Base-by-base conservation (phyloP, 2,888 invertebrate genomes). In the Clanis bilineata region DNA sequence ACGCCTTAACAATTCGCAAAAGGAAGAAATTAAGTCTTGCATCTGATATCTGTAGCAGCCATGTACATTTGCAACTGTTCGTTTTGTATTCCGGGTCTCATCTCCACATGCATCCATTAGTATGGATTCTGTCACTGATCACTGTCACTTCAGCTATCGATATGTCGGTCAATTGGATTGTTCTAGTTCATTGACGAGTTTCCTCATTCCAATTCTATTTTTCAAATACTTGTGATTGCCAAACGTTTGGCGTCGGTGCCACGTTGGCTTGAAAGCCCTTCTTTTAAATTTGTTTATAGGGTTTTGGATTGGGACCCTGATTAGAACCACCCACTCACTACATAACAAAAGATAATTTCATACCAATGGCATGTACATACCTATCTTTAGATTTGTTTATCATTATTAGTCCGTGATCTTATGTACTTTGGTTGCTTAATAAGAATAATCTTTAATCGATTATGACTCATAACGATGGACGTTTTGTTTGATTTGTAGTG, bases 201-300 rank as follows among this genome's bases (percentile, higher is more conserved):
- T 73, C 62, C 66, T 64, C 64, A 66, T 71, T 62, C 62, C 57
- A 66, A 63, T 63, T 62, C 64, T 56, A 12, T 57, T 58, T 60
- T 62, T 69, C 55, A 65, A 63, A 68, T 65, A 65, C 56, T 63
- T 41, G 60, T 60, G 64, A 63, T 58, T 69, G 70, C 72, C 72
- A 73, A 72, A 65, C 63, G 55, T 67, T 65, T 65, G 64, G 58
- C 60, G 21, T 57, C 45, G 51, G 57, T 9, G 61, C 64, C 44
- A 61, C 45, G 41, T 36, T 69, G 60, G 57, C 61, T 55, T 12
- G 38, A 18, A 38, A 21, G 22, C 21, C 12, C 36, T 12, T 55
- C 22, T 22, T 5, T 21, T 54, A 6, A 28, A 36, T 21, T 22
- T 56, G 55, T 28, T 22, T 36, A 12, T 22, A 56, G 39, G 38